Conservation (phyloP, 2,113 vertebrate species). For the Heterotilapia buettikoferi region DNA sequence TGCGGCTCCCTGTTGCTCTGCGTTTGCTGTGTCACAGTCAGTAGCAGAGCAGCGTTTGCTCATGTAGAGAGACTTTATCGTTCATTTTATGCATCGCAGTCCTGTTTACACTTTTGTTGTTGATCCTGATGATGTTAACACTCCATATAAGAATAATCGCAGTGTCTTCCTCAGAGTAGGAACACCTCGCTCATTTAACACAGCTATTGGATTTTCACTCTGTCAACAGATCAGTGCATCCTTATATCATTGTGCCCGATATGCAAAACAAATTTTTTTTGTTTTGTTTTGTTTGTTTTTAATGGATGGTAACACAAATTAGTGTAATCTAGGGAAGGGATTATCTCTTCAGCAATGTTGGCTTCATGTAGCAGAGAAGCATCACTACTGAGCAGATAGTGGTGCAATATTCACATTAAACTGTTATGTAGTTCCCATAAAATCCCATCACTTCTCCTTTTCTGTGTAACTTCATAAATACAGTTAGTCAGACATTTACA, state of each 20-base stretch:
- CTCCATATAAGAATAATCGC: not conserved
- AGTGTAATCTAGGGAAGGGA: not conserved
- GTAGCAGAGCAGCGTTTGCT: not conserved
- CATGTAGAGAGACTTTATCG: not conserved
- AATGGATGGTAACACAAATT: not conserved
- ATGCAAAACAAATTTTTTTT: not conserved
- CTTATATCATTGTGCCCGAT: not conserved
- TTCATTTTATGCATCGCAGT: not conserved
- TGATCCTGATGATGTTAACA: not conserved
- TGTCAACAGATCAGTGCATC: not conserved
- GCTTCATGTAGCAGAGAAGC: not conserved
- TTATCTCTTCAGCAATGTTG: not conserved
- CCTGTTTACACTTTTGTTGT: not conserved
- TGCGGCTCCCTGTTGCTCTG: not conserved
- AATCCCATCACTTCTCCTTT: not conserved
- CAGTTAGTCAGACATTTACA: not conserved
- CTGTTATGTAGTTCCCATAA: not conserved
- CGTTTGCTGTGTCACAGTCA: not conserved
- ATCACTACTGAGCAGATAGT: not conserved
- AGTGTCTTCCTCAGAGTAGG: not conserved
- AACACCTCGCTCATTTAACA: not conserved
- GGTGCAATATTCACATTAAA: not conserved
- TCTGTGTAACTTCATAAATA: not conserved
- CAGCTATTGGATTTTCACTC: not conserved
- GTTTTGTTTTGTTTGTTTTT: not conserved